Percentiles rank a stretch among this genome's conserved stretches.
Evolutionary conservation across 2,113 vertebrate genomes (phyloP).

Genomic region (Aythya baeri): DNA sequence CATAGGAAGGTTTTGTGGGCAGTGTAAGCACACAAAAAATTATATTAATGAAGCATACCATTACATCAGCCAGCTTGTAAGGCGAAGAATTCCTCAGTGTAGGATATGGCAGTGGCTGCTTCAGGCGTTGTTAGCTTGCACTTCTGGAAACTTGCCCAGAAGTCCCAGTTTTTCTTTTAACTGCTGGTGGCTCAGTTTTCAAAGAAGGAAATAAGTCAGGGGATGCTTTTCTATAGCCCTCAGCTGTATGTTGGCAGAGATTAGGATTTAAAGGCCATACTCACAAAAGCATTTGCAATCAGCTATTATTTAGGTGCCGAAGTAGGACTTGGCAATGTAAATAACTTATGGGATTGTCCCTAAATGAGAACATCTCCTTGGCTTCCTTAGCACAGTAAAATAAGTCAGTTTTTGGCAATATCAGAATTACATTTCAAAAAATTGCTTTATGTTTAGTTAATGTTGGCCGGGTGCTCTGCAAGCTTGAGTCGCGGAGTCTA

Average conservation of each 20-base stretch:
- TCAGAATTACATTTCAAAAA: not conserved
- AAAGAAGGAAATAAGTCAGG: not conserved
- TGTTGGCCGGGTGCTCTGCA: not conserved
- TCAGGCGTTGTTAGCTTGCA: conserved; percentile 7
- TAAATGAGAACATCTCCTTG: conserved; percentile 13
- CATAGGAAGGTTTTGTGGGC: not conserved
- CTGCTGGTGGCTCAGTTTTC: not conserved
- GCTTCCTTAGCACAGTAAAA: not conserved
- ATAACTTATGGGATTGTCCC: not conserved
- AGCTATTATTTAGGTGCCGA: not conserved
- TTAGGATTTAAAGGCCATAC: not conserved
- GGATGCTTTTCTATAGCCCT: not conserved
- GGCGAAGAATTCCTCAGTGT: not conserved
- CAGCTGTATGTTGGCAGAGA: not conserved
- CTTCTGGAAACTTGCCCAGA: conserved; percentile 26
- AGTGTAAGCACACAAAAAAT: not conserved
- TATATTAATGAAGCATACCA: not conserved
- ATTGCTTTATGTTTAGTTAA: not conserved
- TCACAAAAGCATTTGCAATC: not conserved
- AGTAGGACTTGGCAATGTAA: not conserved
- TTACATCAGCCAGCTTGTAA: not conserved
- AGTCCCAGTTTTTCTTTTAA: conserved; percentile 16
- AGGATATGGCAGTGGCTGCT: not conserved
- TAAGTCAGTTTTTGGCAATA: not conserved
- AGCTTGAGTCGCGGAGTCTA: not conserved